Percentiles rank a stretch among this genome's conserved stretches.
These are phyloP conservation scores for Sarcophaga bullata DNA, from an alignment of 1,140 invertebrate genomes.

Conservation along the genomic window DNA sequence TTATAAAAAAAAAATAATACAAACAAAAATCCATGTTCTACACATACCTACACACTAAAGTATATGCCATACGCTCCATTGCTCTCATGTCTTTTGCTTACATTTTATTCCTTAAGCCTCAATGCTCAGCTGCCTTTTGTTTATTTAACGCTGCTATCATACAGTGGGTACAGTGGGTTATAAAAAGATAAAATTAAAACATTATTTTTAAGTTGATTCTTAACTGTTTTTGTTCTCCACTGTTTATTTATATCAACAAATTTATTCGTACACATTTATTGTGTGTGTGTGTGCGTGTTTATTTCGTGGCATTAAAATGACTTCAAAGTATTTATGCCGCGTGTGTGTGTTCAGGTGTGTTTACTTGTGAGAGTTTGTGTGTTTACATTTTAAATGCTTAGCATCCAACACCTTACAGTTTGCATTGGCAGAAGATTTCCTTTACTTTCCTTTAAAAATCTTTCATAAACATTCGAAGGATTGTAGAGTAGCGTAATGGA, in stretches of 20 bases:
- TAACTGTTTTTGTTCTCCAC: too few species aligned
- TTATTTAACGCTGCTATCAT: background rate
- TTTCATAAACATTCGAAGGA: too few species aligned
- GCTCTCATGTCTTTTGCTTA: constrained; percentile 3
- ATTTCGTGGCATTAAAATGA: background rate
- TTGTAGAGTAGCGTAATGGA: too few species aligned
- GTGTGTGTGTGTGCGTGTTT: background rate
- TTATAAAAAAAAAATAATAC: background rate
- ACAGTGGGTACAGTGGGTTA: too few species aligned
- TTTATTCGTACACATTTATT: background rate
- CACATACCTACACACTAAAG: constrained; percentile 2
- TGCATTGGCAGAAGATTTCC: too few species aligned
- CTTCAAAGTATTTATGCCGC: background rate
- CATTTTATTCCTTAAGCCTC: background rate
- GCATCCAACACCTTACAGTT: too few species aligned
- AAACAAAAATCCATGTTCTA: background rate
- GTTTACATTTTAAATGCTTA: too few species aligned
- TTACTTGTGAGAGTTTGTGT: background rate
- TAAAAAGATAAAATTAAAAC: too few species aligned
- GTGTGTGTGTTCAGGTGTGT: too few species aligned
- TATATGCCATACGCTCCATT: constrained; percentile 15
- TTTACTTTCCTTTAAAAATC: too few species aligned
- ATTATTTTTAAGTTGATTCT: too few species aligned
- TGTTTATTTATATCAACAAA: background rate
- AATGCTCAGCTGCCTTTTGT: background rate